Base-by-base conservation (phyloP, 2,888 invertebrate genomes). In the Rotaria socialis region DNA sequence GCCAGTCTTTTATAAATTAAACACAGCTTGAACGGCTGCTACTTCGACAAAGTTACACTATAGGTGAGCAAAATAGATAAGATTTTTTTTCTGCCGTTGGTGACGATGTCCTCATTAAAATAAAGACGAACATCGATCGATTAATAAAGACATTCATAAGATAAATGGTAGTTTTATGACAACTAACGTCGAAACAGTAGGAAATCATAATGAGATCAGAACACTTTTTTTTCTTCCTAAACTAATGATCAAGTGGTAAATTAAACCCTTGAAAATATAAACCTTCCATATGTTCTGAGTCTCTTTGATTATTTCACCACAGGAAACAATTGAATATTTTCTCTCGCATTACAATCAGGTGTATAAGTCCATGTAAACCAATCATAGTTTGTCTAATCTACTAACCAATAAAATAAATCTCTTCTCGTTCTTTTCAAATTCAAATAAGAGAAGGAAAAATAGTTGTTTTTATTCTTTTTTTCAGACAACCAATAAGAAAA, bases 11-110 rank as follows among this genome's bases (percentile, higher is more conserved):
- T 80, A 22, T 47, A 47, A 22, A 80, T 80, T 80, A 80, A 80
- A 80, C 47, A 19, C n/a, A 80, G 80, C 47, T 80, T 14, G 80
- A 80, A 80, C 80, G 80, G 80, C 80, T 80, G 80, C 80, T 47
- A 47, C 35, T 35, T 19, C 35, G 41, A 19, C 67, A 35, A 67
- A 35, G 67, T 27, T 67, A 8, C 14, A 50, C 14, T 67, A 50
- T 67, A 27, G 67, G 35, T 4, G 67, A 67, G 19, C 24, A 55
- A 19, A 55, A 41, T 67, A 35, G 67, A 67, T 67, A 67, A 67
- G 67, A 67, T 67, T 67, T 35, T 27, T 60, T n/a, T 52, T 52
- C 50, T 3, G 11, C 2, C 16, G 27, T 27, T 60, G 60, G 27
- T 67, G 35, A 27, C 67, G 35, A 41, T 67, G 41, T 67, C 35